A percentile compares a stretch with the other conserved stretches of the same genome.
Evolutionary conservation across 2,797 vertebrate genomes (phyloP).

Genomic region (Tadarida brasiliensis): DNA sequence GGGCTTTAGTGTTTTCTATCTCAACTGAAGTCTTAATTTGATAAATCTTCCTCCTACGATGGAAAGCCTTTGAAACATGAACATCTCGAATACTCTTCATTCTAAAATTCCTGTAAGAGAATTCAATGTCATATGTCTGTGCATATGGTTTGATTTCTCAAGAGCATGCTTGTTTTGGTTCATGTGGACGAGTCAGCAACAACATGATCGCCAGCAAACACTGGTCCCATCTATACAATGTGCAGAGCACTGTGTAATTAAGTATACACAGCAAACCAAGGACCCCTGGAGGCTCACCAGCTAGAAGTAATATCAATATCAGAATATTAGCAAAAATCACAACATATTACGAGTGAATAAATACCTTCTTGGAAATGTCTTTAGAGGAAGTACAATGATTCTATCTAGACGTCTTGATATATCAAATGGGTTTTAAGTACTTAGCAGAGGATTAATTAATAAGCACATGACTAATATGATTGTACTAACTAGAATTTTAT

Average conservation of each 20-base stretch:
- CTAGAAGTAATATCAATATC: slow-evolving; percentile 9
- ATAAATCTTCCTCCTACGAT: neutral
- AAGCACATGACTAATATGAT: slow-evolving; percentile 9
- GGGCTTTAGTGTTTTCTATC: neutral
- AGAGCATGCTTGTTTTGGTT: slow-evolving; percentile 18
- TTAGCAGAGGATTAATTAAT: neutral
- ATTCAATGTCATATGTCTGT: slow-evolving; percentile 52
- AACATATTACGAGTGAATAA: slow-evolving; percentile 31
- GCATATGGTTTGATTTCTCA: slow-evolving; percentile 55
- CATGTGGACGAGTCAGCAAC: slow-evolving; percentile 38
- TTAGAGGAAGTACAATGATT: neutral
- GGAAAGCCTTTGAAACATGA: slow-evolving; percentile 12
- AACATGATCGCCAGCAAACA: slow-evolving; percentile 8
- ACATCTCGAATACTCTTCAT: slow-evolving; percentile 17
- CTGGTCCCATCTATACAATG: neutral
- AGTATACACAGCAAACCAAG: neutral
- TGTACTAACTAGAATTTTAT: slow-evolving; percentile 4
- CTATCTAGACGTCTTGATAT: neutral
- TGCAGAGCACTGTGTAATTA: neutral
- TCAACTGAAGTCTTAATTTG: neutral
- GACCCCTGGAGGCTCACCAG: neutral
- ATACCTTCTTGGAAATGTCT: neutral
- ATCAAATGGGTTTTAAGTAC: neutral
- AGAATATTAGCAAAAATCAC: neutral
- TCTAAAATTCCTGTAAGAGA: slow-evolving; percentile 12